Percentiles rank a stretch among this genome's conserved stretches.
phyloP scores from a whole-genome alignment of 2,113 vertebrate genomes.

The Scatophagus argus region DNA sequence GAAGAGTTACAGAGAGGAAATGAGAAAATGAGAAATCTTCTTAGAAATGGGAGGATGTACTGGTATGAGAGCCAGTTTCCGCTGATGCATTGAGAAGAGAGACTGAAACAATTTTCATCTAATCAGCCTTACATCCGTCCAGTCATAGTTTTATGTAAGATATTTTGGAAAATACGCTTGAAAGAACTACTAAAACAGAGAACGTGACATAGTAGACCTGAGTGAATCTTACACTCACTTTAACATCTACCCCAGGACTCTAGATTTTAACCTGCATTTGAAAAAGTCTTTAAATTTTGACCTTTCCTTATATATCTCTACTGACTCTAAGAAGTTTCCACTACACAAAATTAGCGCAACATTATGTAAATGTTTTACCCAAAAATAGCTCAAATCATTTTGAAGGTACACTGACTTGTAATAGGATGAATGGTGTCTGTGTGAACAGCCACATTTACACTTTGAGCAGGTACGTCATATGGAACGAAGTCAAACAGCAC shows the following conservation, averaged over 20 bases:
- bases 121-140: neutral
- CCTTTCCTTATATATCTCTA: neutral
- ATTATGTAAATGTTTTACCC: too few species aligned
- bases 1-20: slow-evolving; percentile 21
- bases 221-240: neutral
- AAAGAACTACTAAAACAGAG: neutral
- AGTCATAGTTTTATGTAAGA: neutral
- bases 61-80: neutral
- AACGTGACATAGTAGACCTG: neutral
- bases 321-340: neutral
- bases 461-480: too few species aligned
- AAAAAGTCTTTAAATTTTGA: neutral
- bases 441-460: too few species aligned
- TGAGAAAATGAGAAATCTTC: too few species aligned
- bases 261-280: neutral
- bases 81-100: neutral
- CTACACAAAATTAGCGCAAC: slow-evolving; percentile 42
- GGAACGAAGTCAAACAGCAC: too few species aligned
- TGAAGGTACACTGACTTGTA: too few species aligned
- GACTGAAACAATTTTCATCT: neutral
- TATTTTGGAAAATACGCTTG: neutral
- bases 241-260: neutral
- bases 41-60: slow-evolving; percentile 34
- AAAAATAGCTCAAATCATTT: too few species aligned
- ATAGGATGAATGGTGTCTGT: too few species aligned